Percentiles rank a stretch among this genome's conserved stretches.
These are phyloP conservation scores for Axea sp. DNA, from an alignment of 2,888 invertebrate species.

Conservation along the genomic window DNA sequence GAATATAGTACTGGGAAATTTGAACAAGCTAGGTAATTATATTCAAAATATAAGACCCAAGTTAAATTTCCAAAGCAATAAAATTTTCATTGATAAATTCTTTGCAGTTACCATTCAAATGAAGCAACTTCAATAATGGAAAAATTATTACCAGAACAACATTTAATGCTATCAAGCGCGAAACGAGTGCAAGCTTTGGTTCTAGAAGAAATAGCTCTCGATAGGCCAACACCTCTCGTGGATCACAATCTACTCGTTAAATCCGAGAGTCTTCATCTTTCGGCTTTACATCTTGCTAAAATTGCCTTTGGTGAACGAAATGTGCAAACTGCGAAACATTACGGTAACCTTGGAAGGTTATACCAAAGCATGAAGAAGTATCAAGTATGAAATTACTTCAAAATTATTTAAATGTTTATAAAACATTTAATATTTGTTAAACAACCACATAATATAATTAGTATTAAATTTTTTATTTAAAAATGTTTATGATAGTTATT, in stretches of 20 bases:
- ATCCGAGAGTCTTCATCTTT: constrained; percentile 91
- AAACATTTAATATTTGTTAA: background rate
- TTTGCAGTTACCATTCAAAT: constrained; percentile 87
- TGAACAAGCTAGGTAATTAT: constrained; percentile 85
- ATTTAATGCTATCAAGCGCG: constrained; percentile 92
- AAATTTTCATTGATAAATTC: no score
- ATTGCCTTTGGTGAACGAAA: constrained; percentile 94
- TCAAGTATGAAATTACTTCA: constrained; percentile 80
- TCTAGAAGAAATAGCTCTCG: constrained; percentile 95
- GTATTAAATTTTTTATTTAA: background rate
- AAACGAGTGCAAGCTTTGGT: constrained; percentile 95
- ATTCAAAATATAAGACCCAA: no score
- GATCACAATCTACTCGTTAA: constrained; percentile 85
- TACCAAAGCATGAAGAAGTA: constrained; percentile 96
- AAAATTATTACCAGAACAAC: constrained; percentile 89
- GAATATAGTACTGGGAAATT: constrained; percentile 95
- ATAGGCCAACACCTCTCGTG: constrained; percentile 81
- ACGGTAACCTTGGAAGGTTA: constrained; percentile 95
- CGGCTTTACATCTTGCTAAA: constrained; percentile 88
- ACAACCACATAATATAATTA: no score
- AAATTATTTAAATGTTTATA: background rate
- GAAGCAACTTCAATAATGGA: constrained; percentile 90
- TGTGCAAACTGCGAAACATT: constrained; percentile 97
- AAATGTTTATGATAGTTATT: no score
- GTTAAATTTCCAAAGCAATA: no score